These are phyloP conservation scores for Nestor notabilis DNA, from an alignment of 2,113 vertebrate species.

Conservation along the genomic window DNA sequence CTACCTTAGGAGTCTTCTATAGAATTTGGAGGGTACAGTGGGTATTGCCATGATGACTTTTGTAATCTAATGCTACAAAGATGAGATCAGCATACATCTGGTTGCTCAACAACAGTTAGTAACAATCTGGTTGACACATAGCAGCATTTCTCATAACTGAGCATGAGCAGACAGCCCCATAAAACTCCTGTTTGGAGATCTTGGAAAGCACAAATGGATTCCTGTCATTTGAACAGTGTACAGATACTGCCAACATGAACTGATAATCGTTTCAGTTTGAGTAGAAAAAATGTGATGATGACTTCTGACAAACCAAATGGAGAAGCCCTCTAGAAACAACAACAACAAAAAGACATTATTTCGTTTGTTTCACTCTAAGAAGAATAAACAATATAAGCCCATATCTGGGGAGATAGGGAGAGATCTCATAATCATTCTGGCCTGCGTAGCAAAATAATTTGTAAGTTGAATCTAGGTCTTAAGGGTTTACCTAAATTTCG, in stretches of 20 bases:
- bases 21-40: not conserved
- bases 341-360: not conserved
- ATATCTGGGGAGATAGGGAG: not conserved
- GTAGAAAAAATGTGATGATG: not conserved
- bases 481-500: not conserved
- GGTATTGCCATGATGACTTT: not conserved
- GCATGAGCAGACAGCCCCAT: not conserved
- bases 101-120: not conserved
- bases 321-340: not conserved
- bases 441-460: rapidly evolving
- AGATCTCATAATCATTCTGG: not conserved
- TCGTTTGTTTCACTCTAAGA: not conserved
- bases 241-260: rapidly evolving
- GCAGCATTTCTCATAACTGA: not conserved
- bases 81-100: not conserved
- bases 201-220: not conserved
- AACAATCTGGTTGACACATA: not conserved
- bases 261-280: not conserved
- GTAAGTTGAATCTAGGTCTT: not conserved
- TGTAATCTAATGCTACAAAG: not conserved
- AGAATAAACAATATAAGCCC: not conserved
- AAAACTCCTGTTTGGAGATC: not conserved
- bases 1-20: not conserved
- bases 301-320: not conserved
- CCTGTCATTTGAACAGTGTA: not conserved